phyloP scores from a whole-genome alignment of 2,888 invertebrate genomes.

The Hyles lineata region DNA sequence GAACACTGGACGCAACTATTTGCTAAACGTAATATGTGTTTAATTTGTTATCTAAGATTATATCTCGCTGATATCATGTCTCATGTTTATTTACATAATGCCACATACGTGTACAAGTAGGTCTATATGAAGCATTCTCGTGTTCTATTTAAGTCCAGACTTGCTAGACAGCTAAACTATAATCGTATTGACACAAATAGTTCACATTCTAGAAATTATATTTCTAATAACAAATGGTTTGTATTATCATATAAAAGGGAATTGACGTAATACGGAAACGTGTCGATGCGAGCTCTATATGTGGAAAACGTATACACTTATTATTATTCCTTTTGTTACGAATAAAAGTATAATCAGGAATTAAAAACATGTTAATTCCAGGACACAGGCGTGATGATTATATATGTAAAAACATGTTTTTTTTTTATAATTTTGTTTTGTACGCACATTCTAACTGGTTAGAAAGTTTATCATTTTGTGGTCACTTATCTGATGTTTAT shows the following conservation, averaged over 20 bases:
- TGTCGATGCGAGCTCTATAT: not conserved
- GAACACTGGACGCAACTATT: constrained; percentile 5
- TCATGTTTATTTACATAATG: not conserved
- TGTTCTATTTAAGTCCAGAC: constrained; percentile 13
- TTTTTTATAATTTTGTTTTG: no score
- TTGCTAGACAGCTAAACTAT: constrained; percentile 7
- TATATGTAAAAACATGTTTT: no score
- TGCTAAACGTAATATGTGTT: not conserved
- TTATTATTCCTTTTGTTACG: no score
- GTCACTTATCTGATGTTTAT: no score
- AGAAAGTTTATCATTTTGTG: no score
- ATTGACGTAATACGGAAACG: not conserved
- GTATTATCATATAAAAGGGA: not conserved
- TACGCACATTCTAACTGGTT: no score
- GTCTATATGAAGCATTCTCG: not conserved
- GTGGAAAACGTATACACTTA: no score
- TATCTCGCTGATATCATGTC: not conserved
- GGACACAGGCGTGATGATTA: no score
- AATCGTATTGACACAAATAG: not conserved
- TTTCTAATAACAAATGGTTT: constrained; percentile 1
- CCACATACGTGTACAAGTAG: not conserved
- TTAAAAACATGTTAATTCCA: no score
- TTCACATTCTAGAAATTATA: not conserved
- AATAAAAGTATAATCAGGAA: no score
- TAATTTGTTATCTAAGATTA: not conserved